phyloP scores from a whole-genome alignment of 2,113 vertebrate species.

The Ammospiza nelsoni region DNA sequence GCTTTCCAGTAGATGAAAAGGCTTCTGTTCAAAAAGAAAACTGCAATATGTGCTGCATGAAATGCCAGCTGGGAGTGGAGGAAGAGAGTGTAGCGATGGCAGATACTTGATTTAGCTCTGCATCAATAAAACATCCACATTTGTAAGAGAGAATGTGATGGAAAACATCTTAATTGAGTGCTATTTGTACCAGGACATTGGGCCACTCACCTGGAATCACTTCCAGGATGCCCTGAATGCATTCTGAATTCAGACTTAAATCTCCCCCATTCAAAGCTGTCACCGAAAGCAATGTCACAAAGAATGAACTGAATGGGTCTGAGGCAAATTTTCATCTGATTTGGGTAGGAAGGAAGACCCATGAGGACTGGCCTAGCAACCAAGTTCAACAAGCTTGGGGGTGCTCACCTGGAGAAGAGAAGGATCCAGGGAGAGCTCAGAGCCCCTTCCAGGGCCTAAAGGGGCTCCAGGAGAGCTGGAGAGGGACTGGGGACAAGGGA shows the following conservation, averaged over 20 bases:
- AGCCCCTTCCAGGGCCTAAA: background rate
- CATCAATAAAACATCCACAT: slow-evolving; percentile 55
- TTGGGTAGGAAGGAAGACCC: background rate
- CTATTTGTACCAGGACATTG: background rate
- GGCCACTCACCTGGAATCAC: slow-evolving; percentile 10
- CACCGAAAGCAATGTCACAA: background rate
- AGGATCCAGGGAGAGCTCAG: fast-evolving
- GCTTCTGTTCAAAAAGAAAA: slow-evolving; percentile 56
- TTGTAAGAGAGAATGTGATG: background rate
- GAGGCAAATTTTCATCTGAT: background rate
- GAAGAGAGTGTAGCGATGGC: slow-evolving; percentile 41
- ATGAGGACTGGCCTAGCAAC: background rate
- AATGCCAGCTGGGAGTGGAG: slow-evolving; percentile 61
- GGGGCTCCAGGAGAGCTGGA: background rate
- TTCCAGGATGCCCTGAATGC: background rate
- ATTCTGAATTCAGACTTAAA: background rate
- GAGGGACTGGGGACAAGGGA: fast-evolving
- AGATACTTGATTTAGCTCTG: slow-evolving; percentile 58
- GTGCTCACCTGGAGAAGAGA: background rate
- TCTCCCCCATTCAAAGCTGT: background rate
- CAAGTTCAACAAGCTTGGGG: background rate
- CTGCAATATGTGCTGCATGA: slow-evolving; percentile 67
- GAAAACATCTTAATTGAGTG: background rate
- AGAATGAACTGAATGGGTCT: background rate
- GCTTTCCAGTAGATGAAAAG: slow-evolving; percentile 61